Conservation (phyloP, 2,797 vertebrate species). For the Leucoraja ocellata region DNA sequence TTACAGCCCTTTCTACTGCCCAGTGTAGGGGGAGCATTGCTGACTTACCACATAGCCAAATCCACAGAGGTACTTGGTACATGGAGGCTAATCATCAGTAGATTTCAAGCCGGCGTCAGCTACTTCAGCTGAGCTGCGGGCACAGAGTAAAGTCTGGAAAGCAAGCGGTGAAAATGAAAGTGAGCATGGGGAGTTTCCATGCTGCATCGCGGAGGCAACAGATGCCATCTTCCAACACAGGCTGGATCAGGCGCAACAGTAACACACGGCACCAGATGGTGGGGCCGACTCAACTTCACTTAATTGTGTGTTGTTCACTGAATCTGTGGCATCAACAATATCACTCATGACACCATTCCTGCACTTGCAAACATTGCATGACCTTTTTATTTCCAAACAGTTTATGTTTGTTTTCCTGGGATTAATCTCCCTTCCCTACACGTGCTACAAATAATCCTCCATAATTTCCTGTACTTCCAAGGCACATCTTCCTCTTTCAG, state of each 20-base stretch:
- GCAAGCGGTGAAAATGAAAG: background rate
- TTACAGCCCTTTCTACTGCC: background rate
- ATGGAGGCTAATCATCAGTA: background rate
- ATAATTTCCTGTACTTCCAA: no score
- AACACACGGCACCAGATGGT: conserved; percentile 1
- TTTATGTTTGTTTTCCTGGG: no score
- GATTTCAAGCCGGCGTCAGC: background rate
- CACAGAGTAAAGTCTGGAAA: background rate
- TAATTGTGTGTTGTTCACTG: background rate
- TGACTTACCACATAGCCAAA: background rate
- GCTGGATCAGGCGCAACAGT: background rate
- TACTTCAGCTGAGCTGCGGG: background rate
- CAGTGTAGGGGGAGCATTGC: background rate
- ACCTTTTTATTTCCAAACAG: background rate
- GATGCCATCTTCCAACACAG: background rate
- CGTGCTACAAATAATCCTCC: no score
- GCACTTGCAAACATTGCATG: background rate
- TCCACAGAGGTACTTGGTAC: background rate
- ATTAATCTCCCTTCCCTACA: no score
- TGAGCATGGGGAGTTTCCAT: background rate
- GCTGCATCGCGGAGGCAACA: background rate
- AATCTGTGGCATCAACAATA: background rate
- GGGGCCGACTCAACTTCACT: background rate
- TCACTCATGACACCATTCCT: background rate
- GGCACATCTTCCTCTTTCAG: no score